These are phyloP conservation scores for Machimus rusticus DNA, from an alignment of 2,888 invertebrate genomes.

Conservation along the genomic window DNA sequence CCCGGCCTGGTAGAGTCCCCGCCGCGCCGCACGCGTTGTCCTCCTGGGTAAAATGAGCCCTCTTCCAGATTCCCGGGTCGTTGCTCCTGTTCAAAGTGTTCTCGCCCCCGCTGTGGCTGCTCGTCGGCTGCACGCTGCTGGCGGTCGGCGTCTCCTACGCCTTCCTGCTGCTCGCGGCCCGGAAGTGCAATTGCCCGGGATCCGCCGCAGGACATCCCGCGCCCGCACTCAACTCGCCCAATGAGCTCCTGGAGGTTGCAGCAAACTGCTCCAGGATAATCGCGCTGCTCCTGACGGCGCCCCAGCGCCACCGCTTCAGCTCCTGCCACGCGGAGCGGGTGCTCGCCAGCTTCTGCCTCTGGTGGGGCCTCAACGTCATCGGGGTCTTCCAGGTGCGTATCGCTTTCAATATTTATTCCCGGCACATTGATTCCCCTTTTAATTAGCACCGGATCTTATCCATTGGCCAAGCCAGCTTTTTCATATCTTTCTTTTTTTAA, in stretches of 20 bases:
- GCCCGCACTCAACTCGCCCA: constrained; percentile 33
- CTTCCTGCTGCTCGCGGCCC: constrained; percentile 33
- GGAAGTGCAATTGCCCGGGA: neutral
- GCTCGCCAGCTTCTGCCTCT: constrained; percentile 45
- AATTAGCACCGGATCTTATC: too few relatives aligned
- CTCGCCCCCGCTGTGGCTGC: constrained; percentile 41
- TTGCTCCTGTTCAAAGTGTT: constrained; percentile 43
- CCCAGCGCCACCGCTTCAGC: constrained; percentile 44
- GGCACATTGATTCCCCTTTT: neutral
- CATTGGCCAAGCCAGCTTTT: neutral
- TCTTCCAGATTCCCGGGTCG: constrained; percentile 44
- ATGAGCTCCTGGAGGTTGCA: constrained; percentile 27
- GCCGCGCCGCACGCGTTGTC: neutral
- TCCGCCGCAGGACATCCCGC: neutral
- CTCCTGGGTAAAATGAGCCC: neutral
- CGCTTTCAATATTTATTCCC: neutral
- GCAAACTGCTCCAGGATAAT: constrained; percentile 45
- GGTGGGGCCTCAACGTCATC: constrained; percentile 47
- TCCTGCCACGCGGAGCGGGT: constrained; percentile 43
- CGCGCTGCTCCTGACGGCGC: constrained; percentile 45
- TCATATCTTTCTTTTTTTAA: neutral
- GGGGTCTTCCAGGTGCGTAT: constrained; percentile 49
- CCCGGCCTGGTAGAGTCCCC: constrained; percentile 39
- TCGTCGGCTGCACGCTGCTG: constrained; percentile 40
- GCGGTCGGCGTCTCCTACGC: constrained; percentile 37